Evolutionary conservation across 2,797 vertebrate species (phyloP).

Genomic region (Muscicapa striata): DNA sequence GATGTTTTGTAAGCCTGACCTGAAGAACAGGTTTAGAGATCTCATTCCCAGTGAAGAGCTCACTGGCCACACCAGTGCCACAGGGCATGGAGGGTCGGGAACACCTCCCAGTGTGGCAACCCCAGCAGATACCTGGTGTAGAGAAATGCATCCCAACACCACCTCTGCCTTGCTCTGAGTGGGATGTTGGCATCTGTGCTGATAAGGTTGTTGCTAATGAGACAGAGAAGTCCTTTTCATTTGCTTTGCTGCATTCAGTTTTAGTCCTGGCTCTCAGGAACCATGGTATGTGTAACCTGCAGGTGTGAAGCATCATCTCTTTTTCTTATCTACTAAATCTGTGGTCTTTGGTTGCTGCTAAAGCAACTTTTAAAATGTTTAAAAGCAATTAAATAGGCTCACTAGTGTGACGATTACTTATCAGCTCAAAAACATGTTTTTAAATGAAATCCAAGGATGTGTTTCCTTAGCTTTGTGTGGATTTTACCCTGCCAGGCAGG

Average conservation of each 20-base stretch:
- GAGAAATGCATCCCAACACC: not conserved
- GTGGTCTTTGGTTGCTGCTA: not conserved
- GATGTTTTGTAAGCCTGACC: not conserved
- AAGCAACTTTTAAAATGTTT: not conserved
- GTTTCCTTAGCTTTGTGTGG: not conserved
- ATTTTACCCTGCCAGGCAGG: not conserved
- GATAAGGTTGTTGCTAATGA: not conserved
- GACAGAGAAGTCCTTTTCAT: not conserved
- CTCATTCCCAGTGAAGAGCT: not conserved
- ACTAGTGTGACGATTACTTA: not conserved
- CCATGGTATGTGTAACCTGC: not conserved
- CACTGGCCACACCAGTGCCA: not conserved
- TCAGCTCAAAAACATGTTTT: not conserved
- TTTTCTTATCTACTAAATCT: not conserved
- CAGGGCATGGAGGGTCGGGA: rapidly evolving
- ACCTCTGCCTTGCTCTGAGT: not conserved
- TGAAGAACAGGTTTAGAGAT: not conserved
- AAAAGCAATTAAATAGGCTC: not conserved
- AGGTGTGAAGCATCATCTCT: not conserved
- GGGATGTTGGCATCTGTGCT: not conserved
- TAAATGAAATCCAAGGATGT: not conserved
- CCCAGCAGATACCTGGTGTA: not conserved
- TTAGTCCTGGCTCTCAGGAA: not conserved
- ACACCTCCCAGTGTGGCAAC: not conserved
- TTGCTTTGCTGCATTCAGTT: not conserved